Base-by-base conservation (phyloP, 2,113 vertebrate species). In the Rhineura floridana region DNA sequence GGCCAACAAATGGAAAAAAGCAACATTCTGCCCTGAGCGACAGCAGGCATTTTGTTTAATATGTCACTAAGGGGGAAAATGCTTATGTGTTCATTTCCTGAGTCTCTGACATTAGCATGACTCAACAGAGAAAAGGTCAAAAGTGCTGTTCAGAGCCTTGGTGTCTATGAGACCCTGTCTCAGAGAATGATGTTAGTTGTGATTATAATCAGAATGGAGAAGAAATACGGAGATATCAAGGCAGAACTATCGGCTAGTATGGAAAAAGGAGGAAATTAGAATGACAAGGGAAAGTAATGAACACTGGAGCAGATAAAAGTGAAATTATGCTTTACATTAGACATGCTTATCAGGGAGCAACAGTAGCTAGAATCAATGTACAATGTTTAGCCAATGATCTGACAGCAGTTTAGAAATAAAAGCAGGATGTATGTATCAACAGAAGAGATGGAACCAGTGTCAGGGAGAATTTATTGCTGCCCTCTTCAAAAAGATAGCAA, bases 401-500 rank as follows among this genome's bases (percentile, higher is more conserved):
- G 75, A 50, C 36, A 89, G 36, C 46, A 86, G 39, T 73, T 91
- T 52, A 52, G 76, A 79, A n/a, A n/a, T 19, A n/a, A n/a, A 33
- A 89, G 28, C 1, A 83, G 78, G 42, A 30, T 73, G n/a, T 86
- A 30, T 73, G n/a, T 86, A 89, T 86, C 48, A 93, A 87, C 65
- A 89, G 55, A 89, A 69, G 12, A 81, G 63, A n/a, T 19, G 55
- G 55, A 59, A 59, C n/a, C 84, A 10, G 46, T 4, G 59, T 81
- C 62, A 83, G 21, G 36, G 76, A 46, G 39, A 30, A 78, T 90
- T 75, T 87, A 87, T 82, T 87, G 85, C 86, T 91, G 36, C 67
- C 75, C 39, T 86, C 52, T 55, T 79, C 82, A 91, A 86, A 83
- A 83, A 79, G 89, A 83, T 93, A 50, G 0, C 10, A 85, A 82